Percentiles rank a stretch among this genome's conserved stretches.
These are phyloP conservation scores for Oreocharis arfaki DNA, from an alignment of 2,113 vertebrate genomes.

Conservation along the genomic window DNA sequence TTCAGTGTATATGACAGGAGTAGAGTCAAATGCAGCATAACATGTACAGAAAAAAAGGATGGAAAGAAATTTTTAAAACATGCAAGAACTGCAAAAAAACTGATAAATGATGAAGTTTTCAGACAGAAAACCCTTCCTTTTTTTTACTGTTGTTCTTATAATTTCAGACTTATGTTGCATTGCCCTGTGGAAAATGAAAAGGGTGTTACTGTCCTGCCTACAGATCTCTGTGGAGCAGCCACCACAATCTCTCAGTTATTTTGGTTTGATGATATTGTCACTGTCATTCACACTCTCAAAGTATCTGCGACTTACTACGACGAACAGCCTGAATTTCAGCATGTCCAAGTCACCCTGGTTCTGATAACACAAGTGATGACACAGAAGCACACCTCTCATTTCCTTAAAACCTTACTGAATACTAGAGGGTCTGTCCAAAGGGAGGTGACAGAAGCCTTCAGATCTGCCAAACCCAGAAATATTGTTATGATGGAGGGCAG, in stretches of 20 bases:
- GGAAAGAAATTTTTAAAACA: neutral
- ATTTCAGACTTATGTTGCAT: neutral
- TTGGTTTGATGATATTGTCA: neutral
- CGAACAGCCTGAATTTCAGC: neutral
- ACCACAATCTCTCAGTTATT: neutral
- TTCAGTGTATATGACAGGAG: neutral
- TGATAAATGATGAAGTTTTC: neutral
- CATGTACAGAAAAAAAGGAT: neutral
- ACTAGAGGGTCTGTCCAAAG: neutral
- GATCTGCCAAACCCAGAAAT: neutral
- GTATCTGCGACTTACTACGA: neutral
- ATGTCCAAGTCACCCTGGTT: neutral
- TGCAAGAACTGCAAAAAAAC: neutral
- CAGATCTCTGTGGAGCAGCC: neutral
- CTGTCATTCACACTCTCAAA: neutral
- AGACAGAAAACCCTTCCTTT: neutral
- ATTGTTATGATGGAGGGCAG: neutral
- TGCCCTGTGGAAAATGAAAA: neutral
- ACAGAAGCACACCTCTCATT: neutral
- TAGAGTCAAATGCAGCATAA: neutral
- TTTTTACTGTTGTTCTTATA: neutral
- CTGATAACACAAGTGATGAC: neutral
- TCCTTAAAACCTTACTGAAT: neutral
- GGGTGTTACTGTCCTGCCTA: neutral
- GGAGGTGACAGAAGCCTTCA: neutral